phyloP scores from a whole-genome alignment of 2,888 invertebrate genomes.

The Cheilosia pagana region DNA sequence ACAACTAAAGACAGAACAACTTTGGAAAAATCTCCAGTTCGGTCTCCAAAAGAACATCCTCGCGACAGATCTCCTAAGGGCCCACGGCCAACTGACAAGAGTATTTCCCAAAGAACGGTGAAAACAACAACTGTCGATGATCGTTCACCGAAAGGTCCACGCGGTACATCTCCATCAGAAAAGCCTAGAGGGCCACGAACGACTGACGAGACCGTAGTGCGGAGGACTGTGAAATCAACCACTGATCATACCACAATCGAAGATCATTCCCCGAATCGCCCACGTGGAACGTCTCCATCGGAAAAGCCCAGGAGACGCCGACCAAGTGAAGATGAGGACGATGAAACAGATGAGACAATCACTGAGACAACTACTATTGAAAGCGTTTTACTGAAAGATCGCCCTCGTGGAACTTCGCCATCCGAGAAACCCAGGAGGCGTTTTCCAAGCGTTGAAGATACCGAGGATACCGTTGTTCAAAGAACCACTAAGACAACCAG shows the following conservation, averaged over 20 bases:
- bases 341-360: slow-evolving; percentile 11
- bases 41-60: slow-evolving; percentile 44
- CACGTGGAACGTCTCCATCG: slow-evolving; percentile 16
- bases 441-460: slow-evolving; percentile 10
- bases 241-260: neutral
- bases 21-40: slow-evolving; percentile 20
- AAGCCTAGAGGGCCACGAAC: neutral
- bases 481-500: neutral
- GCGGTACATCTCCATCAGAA: neutral
- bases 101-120: slow-evolving; percentile 4
- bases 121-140: slow-evolving; percentile 23
- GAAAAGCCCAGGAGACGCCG: slow-evolving; percentile 9
- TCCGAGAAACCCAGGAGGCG: slow-evolving; percentile 25
- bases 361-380: slow-evolving; percentile 9
- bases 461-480: slow-evolving; percentile 1
- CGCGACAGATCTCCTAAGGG: neutral
- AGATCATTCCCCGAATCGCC: slow-evolving; percentile 3
- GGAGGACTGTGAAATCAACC: neutral
- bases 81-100: slow-evolving; percentile 6
- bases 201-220: neutral
- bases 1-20: neutral
- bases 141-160: slow-evolving; percentile 3
- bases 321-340: slow-evolving; percentile 9
- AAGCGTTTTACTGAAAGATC: neutral
- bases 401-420: slow-evolving; percentile 25